Base-by-base conservation (phyloP, 2,113 vertebrate genomes). In the Chlamydotis undulata region DNA sequence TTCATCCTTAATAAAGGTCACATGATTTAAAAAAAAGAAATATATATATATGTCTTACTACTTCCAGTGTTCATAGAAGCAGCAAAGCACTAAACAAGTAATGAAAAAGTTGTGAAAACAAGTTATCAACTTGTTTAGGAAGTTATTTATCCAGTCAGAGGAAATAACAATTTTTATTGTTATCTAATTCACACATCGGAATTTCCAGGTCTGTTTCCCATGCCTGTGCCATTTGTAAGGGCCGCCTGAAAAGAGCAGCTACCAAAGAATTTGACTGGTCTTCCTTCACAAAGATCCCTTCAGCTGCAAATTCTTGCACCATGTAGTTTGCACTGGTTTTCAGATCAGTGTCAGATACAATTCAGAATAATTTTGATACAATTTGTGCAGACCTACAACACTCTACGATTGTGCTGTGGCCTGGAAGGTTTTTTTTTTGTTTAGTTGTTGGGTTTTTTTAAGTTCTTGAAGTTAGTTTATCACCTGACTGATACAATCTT, bases 61-160 rank as follows among this genome's bases (percentile, higher is more conserved):
- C 29, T 73, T 92, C 37, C 26, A 43, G 37, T 47, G 23, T 75
- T 93, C 24, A 39, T 13, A 78, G 76, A 55, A 82, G 39, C 52
- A 84, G 29, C 52, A 91, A 78, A 87, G 47, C 43, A 87, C 69
- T 84, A 63, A 89, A 45, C 10, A 77, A 82, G 77, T 80, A 88
- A 74, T 57, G 78, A 90, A 80, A 16, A 35, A 91, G 37, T 82
- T 96, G 83, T 92, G 90, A 84, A 94, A 95, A 87, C 61, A 94
- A 21, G 35, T 95, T 96, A 94, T 94, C 93, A 93, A 9, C 82
- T 87, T 6, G 14, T 93, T 82, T 91, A 52, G 59, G 90, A 94
- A 95, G 76, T 92, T 97, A 90, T 76, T 94, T 96, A 64, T 86
- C 81, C n/a, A 60, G 3, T 90, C 75, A 68, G 59, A 96, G 70